Percentiles rank a stretch among this genome's conserved stretches.
Conservation (phyloP, 1,140 invertebrate genomes). For the Euura lappo region DNA sequence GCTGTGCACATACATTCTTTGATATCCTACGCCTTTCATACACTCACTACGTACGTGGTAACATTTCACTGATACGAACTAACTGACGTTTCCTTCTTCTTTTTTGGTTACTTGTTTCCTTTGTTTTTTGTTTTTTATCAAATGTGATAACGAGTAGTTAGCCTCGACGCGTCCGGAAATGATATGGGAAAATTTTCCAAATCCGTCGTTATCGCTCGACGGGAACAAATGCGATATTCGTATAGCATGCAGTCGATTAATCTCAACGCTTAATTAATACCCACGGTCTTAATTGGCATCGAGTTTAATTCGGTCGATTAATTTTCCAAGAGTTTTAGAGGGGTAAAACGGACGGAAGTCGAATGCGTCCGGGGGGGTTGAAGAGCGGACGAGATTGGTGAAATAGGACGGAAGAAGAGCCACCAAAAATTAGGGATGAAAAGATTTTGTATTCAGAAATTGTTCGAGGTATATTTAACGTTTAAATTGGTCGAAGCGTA, state of each 20-base stretch:
- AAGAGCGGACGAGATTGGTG: conserved; percentile 6
- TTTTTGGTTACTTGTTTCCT: too few species aligned
- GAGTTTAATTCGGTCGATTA: conserved; percentile 28
- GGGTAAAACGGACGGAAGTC: neutral
- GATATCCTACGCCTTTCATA: too few species aligned
- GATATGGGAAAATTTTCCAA: too few species aligned
- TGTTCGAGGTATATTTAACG: conserved; percentile 47
- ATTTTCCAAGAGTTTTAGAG: conserved; percentile 13
- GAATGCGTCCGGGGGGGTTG: neutral
- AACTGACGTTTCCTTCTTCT: too few species aligned
- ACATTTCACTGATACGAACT: too few species aligned
- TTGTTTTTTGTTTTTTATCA: too few species aligned
- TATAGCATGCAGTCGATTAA: conserved; percentile 4
- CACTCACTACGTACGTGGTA: too few species aligned
- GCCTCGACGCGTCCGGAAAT: too few species aligned
- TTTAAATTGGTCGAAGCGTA: conserved; percentile 30
- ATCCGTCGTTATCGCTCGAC: neutral
- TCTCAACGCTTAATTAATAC: conserved; percentile 10
- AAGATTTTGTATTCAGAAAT: conserved; percentile 42
- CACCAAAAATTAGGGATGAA: neutral
- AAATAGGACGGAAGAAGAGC: conserved; percentile 2
- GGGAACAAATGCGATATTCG: neutral
- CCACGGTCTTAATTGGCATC: conserved; percentile 19
- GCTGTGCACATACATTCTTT: too few species aligned
- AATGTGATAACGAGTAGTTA: too few species aligned